Conservation (phyloP, 2,113 vertebrate species). For the Cebidichthys violaceus region DNA sequence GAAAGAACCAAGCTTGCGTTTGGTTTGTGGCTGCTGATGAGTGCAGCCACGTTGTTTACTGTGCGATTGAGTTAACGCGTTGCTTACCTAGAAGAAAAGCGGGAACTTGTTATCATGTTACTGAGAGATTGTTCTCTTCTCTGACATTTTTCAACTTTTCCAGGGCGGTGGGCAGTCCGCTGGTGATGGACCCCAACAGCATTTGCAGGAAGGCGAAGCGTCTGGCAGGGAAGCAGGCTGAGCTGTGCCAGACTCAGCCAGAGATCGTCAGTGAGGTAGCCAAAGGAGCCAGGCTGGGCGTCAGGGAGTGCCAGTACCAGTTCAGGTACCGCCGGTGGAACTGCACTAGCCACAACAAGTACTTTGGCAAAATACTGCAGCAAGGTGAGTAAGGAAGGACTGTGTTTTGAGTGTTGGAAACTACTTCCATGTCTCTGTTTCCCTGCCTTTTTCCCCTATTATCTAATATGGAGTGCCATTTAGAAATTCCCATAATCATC, state of each 20-base stretch:
- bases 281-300: slow-evolving; percentile 93
- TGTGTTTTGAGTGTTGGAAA: neutral
- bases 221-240: slow-evolving; percentile 93
- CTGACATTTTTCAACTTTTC: slow-evolving; percentile 57
- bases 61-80: slow-evolving; percentile 34
- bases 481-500: slow-evolving; percentile 2
- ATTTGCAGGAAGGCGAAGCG: slow-evolving; percentile 97
- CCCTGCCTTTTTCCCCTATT: neutral
- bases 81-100: slow-evolving; percentile 5
- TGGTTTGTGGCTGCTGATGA: slow-evolving; percentile 48
- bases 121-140: neutral
- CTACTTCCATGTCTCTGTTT: neutral
- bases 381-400: slow-evolving; percentile 88
- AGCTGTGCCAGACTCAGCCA: slow-evolving; percentile 95
- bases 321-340: slow-evolving; percentile 98
- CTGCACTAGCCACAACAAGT: slow-evolving; percentile 98
- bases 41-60: slow-evolving; percentile 38
- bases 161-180: slow-evolving; percentile 97
- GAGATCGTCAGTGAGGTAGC: slow-evolving; percentile 95
- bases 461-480: neutral
- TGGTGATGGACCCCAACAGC: slow-evolving; percentile 98
- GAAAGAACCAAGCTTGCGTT: slow-evolving; percentile 4
- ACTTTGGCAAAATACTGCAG: slow-evolving; percentile 96
- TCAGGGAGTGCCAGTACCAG: slow-evolving; percentile 96
- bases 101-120: slow-evolving; percentile 1